phyloP scores from a whole-genome alignment of 2,113 vertebrate genomes.

The Dolichotis patagonum region DNA sequence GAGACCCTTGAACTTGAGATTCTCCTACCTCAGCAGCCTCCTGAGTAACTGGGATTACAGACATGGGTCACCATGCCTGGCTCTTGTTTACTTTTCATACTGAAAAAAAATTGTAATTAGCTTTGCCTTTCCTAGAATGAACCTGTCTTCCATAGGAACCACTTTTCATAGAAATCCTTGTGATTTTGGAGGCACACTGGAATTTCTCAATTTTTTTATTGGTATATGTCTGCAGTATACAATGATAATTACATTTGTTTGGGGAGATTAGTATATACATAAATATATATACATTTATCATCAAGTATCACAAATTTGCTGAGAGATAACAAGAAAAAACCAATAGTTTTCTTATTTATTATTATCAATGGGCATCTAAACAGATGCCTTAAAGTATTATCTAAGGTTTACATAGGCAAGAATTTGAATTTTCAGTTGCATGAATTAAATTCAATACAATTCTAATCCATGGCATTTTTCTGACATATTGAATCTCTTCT shows the following conservation, averaged over 20 bases:
- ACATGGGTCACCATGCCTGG: not conserved
- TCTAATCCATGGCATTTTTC: not conserved
- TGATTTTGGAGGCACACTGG: not conserved
- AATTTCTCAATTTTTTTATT: not conserved
- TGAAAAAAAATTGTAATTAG: slow-evolving; percentile 17
- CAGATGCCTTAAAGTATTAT: not conserved
- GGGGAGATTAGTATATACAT: not conserved
- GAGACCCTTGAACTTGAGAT: not conserved
- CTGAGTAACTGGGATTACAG: not conserved
- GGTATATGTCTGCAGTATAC: not conserved
- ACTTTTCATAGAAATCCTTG: not conserved
- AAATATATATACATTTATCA: not conserved
- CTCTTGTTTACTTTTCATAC: not conserved
- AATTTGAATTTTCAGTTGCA: slow-evolving; percentile 6
- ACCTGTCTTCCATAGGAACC: not conserved
- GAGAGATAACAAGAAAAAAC: not conserved
- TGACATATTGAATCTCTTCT: not conserved
- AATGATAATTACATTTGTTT: not conserved
- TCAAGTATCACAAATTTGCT: not conserved
- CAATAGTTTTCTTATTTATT: not conserved
- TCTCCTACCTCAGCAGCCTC: not conserved
- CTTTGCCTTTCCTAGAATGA: not conserved
- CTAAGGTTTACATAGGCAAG: not conserved
- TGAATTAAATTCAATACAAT: not conserved
- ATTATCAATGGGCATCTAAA: not conserved